Conservation (phyloP, 2,888 invertebrate genomes). For the Cryptus viduatorius region DNA sequence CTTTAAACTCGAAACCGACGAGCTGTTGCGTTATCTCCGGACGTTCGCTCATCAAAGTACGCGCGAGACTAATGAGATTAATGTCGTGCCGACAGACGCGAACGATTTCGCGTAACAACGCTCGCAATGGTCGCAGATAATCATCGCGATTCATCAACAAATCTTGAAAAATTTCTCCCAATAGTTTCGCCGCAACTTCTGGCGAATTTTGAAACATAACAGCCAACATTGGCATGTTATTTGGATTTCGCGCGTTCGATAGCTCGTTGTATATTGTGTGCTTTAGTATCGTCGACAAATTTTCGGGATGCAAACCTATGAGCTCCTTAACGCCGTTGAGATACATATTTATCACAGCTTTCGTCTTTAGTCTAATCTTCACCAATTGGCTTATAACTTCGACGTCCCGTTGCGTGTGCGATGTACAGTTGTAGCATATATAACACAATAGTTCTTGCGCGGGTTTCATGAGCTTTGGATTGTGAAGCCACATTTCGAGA, state of each 20-base stretch:
- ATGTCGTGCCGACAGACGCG: slow-evolving; percentile 93
- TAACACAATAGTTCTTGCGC: slow-evolving; percentile 97
- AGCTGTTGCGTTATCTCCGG: slow-evolving; percentile 88
- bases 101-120: slow-evolving; percentile 95
- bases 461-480: slow-evolving; percentile 96
- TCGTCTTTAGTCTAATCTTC: slow-evolving; percentile 96
- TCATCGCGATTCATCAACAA: slow-evolving; percentile 95
- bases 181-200: slow-evolving; percentile 92
- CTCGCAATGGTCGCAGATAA: slow-evolving; percentile 94
- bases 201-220: slow-evolving; percentile 95
- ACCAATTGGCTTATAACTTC: slow-evolving; percentile 94
- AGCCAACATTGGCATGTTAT: slow-evolving; percentile 96
- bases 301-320: slow-evolving; percentile 93
- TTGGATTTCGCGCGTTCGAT: slow-evolving; percentile 95
- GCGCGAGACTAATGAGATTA: slow-evolving; percentile 92
- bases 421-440: slow-evolving; percentile 95
- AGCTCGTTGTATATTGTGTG: slow-evolving; percentile 98
- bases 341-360: slow-evolving; percentile 95
- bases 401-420: slow-evolving; percentile 88
- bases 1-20: slow-evolving; percentile 90
- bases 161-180: slow-evolving; percentile 95
- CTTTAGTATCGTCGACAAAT: slow-evolving; percentile 93
- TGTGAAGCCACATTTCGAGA: slow-evolving; percentile 97
- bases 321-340: slow-evolving; percentile 96
- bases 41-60: slow-evolving; percentile 90